These are phyloP conservation scores for Acanthis flammea DNA, from an alignment of 2,797 vertebrate genomes.

Conservation along the genomic window DNA sequence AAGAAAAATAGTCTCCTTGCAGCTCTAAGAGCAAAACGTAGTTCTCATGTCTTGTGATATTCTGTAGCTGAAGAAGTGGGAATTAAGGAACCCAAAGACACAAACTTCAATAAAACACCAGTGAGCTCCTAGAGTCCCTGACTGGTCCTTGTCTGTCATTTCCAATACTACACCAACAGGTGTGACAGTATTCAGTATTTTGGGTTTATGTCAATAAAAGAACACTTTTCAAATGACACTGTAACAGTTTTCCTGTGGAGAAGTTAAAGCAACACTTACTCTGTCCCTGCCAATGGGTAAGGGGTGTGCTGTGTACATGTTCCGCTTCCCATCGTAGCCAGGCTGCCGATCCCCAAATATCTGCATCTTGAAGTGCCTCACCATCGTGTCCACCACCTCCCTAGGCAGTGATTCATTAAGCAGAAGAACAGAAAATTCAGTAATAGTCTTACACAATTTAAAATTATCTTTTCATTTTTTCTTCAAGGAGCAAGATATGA, in stretches of 20 bases:
- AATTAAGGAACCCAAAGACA: neutral
- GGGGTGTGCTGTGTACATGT: conserved; percentile 98
- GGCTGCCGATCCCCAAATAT: conserved; percentile 98
- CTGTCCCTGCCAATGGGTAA: conserved; percentile 94
- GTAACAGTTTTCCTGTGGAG: neutral
- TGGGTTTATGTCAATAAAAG: neutral
- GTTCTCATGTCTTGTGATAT: neutral
- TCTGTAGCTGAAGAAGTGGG: neutral
- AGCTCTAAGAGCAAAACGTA: neutral
- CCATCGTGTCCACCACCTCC: conserved; percentile 99
- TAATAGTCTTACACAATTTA: neutral
- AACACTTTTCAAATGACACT: neutral
- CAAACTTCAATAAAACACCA: neutral
- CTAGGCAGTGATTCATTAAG: conserved; percentile 69
- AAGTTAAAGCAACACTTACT: conserved; percentile 71
- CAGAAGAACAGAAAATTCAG: conserved; percentile 8
- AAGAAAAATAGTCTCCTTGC: neutral
- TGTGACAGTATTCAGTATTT: neutral
- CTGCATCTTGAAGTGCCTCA: conserved; percentile 99
- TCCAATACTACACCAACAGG: rapidly evolving
- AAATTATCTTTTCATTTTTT: neutral
- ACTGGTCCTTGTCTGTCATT: neutral
- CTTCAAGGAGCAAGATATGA: neutral
- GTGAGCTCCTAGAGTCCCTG: neutral
- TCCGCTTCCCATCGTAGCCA: conserved; percentile 96